phyloP scores from a whole-genome alignment of 2,797 vertebrate genomes.

The Phalanger gymnotis region DNA sequence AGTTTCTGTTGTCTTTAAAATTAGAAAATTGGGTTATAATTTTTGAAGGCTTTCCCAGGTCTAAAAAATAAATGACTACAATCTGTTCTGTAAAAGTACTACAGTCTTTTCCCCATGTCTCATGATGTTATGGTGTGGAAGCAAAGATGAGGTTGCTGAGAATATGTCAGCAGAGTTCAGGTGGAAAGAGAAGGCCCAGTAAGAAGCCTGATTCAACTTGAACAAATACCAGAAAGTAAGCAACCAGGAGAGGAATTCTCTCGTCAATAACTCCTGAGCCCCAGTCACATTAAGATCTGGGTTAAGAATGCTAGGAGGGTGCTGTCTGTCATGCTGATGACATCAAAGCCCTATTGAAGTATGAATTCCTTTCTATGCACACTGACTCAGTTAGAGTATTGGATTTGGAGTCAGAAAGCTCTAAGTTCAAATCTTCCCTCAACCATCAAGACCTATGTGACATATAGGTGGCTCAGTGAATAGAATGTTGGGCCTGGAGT shows the following conservation, averaged over 20 bases:
- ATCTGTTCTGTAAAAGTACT: not conserved
- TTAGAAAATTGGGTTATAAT: no score
- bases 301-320: not conserved
- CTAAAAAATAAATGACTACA: not conserved
- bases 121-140: not conserved
- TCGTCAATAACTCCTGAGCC: not conserved
- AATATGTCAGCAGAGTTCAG: no score
- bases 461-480: not conserved
- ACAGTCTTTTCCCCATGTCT: not conserved
- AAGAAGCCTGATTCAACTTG: not conserved
- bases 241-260: no score
- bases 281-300: not conserved
- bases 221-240: not conserved
- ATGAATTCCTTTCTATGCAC: not conserved
- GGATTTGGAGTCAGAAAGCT: not conserved
- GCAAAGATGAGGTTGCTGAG: not conserved
- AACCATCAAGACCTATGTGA: not conserved
- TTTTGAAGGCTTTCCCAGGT: not conserved
- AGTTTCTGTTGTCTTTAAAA: no score
- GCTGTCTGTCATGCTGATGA: not conserved
- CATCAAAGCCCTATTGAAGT: no score
- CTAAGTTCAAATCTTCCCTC: not conserved
- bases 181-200: no score
- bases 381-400: no score
- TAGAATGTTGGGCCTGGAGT: fast-evolving